Conservation (phyloP, 2,113 vertebrate species). For the Symphodus melops region DNA sequence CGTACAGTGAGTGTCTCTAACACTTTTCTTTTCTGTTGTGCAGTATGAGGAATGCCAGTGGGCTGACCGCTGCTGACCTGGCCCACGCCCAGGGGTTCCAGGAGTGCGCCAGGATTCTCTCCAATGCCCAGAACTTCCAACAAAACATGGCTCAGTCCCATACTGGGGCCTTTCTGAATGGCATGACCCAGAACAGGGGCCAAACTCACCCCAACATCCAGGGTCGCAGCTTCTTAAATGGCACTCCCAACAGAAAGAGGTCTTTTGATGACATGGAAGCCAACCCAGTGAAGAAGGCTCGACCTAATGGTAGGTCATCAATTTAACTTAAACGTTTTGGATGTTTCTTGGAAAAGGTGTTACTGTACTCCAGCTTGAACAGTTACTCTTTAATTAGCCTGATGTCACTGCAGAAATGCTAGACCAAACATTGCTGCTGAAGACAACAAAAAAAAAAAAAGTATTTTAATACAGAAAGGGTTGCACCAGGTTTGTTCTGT, state of each 20-base stretch:
- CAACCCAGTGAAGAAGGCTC: slow-evolving; percentile 90
- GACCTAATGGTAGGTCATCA: slow-evolving; percentile 87
- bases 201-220: slow-evolving; percentile 83
- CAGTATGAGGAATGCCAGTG: slow-evolving; percentile 99
- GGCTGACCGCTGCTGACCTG: slow-evolving; percentile 98
- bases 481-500: background rate
- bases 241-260: slow-evolving; percentile 91
- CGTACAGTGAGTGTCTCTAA: slow-evolving; percentile 78
- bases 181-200: slow-evolving; percentile 85
- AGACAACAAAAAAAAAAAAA: background rate
- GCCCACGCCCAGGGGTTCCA: slow-evolving; percentile 97
- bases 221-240: slow-evolving; percentile 83
- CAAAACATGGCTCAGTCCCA: slow-evolving; percentile 81
- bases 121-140: slow-evolving; percentile 93
- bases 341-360: background rate
- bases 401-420: background rate
- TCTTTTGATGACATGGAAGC: slow-evolving; percentile 89
- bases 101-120: slow-evolving; percentile 95
- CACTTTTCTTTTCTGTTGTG: slow-evolving; percentile 87
- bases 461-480: background rate
- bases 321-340: background rate
- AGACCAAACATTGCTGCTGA: background rate
- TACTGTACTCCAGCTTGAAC: background rate
- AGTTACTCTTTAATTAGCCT: background rate
- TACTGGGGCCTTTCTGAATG: slow-evolving; percentile 86